Evolutionary conservation across 1,140 invertebrate genomes (phyloP), one percentile per base, ranked within the genome.

Genomic region (Micrasema longulum): DNA sequence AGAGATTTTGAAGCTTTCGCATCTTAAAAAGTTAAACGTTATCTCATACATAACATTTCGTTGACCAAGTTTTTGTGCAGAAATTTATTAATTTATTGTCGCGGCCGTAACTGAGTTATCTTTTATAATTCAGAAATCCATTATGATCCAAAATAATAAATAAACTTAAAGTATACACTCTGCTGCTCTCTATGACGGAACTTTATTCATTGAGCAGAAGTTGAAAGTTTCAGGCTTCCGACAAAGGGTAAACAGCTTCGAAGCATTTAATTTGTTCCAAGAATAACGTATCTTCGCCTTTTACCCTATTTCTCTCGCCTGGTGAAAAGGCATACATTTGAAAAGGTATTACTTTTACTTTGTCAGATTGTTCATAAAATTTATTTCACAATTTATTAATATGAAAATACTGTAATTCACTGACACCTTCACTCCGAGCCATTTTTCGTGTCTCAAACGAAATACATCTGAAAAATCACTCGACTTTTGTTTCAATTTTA

Each of bases 41-140:
- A 55, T 57, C 50, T 14, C 50, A 48, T 65, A 48, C 20, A 23
- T 23, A 48, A 65, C 48, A 41, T 48, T 68, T 68, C 38, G 55
- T 60, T 60, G 35, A 20, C 36, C 16, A 60, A 60, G 14, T 60
- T 60, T 60, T 60, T 60, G 36, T 60, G 16, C 20, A 38, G 36
- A 60, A 60, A 43, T 41, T 60, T 38, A 60, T n/a, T n/a, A n/a
- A n/a, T n/a, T n/a, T 43, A 43, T 22, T 22, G 36, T 23, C n/a
- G 31, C 31, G 6, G 55, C 55, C 16, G 0, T 60, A 60, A 60
- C 14, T 2, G 36, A 38, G 36, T 41, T 60, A 60, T 43, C 36
- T 60, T 22, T 60, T 31, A 38, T 41, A 36, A 60, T 43, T 60
- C 18, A 41, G n/a, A 43, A 60, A 60, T 38, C 55, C 16, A 60